A percentile compares a stretch with the other conserved stretches of the same genome.
Evolutionary conservation across 1,140 invertebrate species (phyloP).

Genomic region (Chironomus striatipennis): DNA sequence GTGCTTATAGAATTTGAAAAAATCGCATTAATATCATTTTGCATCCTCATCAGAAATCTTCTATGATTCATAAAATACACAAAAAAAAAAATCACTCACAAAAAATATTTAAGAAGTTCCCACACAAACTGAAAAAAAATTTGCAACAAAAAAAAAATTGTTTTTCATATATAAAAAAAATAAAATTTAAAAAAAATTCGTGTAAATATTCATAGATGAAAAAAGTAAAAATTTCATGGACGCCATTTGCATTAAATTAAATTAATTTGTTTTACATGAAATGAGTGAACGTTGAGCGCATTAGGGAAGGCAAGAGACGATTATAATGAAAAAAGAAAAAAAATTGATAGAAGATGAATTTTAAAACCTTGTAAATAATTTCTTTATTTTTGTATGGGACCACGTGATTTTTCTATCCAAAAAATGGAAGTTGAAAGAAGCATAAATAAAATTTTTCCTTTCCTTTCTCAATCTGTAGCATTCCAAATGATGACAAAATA

Average conservation of each 20-base stretch:
- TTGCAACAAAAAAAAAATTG: background rate
- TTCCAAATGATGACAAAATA: background rate
- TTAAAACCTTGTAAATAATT: constrained; percentile 23
- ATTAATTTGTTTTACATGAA: too few relatives aligned
- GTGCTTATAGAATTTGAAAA: too few relatives aligned
- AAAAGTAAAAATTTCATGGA: background rate
- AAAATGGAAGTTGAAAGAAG: background rate
- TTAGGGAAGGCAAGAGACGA: background rate
- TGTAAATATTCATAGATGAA: constrained; percentile 13
- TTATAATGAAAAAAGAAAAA: background rate
- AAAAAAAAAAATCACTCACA: too few relatives aligned
- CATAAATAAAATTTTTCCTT: background rate
- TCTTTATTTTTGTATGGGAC: constrained; percentile 24
- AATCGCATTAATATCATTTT: too few relatives aligned
- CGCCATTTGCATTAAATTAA: background rate
- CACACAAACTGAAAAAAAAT: background rate
- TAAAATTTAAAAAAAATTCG: background rate
- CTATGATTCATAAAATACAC: too few relatives aligned
- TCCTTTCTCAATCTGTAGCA: background rate
- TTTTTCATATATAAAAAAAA: background rate
- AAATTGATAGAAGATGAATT: background rate
- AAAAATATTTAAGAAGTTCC: too few relatives aligned
- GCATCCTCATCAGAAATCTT: too few relatives aligned
- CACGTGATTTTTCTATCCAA: constrained; percentile 19
- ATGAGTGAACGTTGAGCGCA: too few relatives aligned